Evolutionary conservation across 2,888 invertebrate species (phyloP).

Genomic region (Drosophila greeni): DNA sequence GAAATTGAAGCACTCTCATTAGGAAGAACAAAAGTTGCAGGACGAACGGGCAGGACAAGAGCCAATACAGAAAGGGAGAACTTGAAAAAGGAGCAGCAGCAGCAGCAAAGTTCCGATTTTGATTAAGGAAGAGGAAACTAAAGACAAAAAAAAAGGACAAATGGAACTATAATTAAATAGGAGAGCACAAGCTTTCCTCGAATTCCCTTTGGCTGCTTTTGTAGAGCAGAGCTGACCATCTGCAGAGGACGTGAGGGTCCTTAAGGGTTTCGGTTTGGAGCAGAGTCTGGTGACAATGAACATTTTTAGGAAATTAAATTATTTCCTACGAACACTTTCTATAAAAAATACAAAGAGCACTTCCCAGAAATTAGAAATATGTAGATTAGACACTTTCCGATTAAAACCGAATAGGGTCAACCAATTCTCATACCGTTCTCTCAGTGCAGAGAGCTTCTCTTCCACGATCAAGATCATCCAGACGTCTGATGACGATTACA

Average conservation of each 20-base stretch:
- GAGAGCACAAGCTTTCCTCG: neutral
- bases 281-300: too few species aligned
- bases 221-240: neutral
- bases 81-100: neutral
- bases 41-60: slow-evolving; percentile 11
- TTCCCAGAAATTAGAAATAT: neutral
- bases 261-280: too few species aligned
- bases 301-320: neutral
- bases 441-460: neutral
- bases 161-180: slow-evolving; percentile 3
- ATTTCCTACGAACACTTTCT: neutral
- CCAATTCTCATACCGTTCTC: neutral
- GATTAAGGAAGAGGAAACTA: neutral
- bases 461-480: neutral
- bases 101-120: slow-evolving; percentile 1
- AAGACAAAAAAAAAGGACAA: neutral
- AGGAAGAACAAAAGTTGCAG: slow-evolving; percentile 46
- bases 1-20: slow-evolving; percentile 63
- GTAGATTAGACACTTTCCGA: neutral
- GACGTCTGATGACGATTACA: neutral
- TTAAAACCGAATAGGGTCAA: neutral
- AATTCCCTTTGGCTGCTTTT: neutral
- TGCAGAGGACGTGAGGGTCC: neutral
- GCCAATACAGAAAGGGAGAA: slow-evolving; percentile 21
- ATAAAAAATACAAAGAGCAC: too few species aligned